These are phyloP conservation scores for Yasuhikotakia modesta DNA, from an alignment of 2,797 vertebrate species.

Conservation along the genomic window DNA sequence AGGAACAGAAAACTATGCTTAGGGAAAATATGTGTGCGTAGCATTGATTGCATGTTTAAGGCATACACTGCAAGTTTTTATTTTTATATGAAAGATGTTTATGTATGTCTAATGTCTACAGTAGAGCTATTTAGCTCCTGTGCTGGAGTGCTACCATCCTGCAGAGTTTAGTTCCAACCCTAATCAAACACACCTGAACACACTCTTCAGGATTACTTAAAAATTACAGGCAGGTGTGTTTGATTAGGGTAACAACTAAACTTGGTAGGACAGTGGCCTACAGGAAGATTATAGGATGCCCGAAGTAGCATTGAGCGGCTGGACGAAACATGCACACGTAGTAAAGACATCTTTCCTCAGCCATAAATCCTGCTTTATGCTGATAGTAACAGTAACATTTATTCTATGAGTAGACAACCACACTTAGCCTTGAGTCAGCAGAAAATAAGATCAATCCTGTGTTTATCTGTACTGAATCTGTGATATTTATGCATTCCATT, in stretches of 20 bases:
- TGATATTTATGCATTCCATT: slow-evolving; percentile 58
- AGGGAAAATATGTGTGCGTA: neutral
- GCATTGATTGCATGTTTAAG: slow-evolving; percentile 1
- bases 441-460: neutral
- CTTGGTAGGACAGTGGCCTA: neutral
- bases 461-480: slow-evolving; percentile 14
- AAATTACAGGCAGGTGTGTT: neutral
- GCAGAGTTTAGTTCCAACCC: neutral
- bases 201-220: neutral
- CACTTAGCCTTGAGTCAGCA: neutral
- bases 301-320: slow-evolving; percentile 2
- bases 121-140: neutral
- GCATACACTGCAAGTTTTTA: slow-evolving; percentile 1
- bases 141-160: neutral
- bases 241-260: neutral
- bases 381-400: slow-evolving; percentile 1
- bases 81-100: slow-evolving; percentile 18
- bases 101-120: slow-evolving; percentile 15
- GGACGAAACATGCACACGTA: slow-evolving; percentile 19
- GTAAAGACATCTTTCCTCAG: slow-evolving; percentile 25
- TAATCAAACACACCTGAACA: neutral
- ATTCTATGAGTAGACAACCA: neutral
- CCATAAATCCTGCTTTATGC: neutral
- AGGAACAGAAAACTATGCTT: neutral
- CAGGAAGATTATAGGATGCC: neutral